Percentiles rank a stretch among this genome's conserved stretches.
Evolutionary conservation across 1,140 invertebrate genomes (phyloP).

Genomic region (Ceratina australensis): DNA sequence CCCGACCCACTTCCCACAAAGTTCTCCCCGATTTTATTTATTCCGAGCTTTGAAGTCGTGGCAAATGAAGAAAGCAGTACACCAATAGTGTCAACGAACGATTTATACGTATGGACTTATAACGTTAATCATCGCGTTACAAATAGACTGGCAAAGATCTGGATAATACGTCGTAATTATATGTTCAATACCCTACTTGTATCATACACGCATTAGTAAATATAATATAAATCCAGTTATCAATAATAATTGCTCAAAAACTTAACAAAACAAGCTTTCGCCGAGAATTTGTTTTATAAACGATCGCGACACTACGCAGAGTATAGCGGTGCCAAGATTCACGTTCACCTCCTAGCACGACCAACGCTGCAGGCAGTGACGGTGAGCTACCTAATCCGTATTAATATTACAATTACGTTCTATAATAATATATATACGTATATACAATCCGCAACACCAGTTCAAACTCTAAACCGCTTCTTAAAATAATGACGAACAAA

Average conservation of each 20-base stretch:
- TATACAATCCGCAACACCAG: slow-evolving; percentile 55
- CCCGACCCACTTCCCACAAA: too few species aligned
- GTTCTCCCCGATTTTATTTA: too few species aligned
- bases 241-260: slow-evolving; percentile 64
- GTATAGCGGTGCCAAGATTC: slow-evolving; percentile 37
- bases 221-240: slow-evolving; percentile 50
- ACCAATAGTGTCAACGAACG: background rate
- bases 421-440: slow-evolving; percentile 59
- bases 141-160: slow-evolving; percentile 32
- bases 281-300: slow-evolving; percentile 31
- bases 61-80: slow-evolving; percentile 4
- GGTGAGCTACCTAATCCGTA: slow-evolving; percentile 57
- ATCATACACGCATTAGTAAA: slow-evolving; percentile 57
- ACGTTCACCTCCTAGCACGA: slow-evolving; percentile 39
- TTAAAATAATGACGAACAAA: slow-evolving; percentile 13
- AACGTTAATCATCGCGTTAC: slow-evolving; percentile 6
- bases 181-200: slow-evolving; percentile 31
- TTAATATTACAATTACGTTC: slow-evolving; percentile 62
- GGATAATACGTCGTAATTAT: slow-evolving; percentile 20
- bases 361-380: slow-evolving; percentile 59
- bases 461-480: slow-evolving; percentile 37
- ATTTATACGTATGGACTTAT: slow-evolving; percentile 1
- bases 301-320: slow-evolving; percentile 54
- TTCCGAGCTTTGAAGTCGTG: too few species aligned
- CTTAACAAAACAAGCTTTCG: slow-evolving; percentile 68